Base-by-base conservation (phyloP, 2,113 vertebrate species). In the Actinemys pallida region DNA sequence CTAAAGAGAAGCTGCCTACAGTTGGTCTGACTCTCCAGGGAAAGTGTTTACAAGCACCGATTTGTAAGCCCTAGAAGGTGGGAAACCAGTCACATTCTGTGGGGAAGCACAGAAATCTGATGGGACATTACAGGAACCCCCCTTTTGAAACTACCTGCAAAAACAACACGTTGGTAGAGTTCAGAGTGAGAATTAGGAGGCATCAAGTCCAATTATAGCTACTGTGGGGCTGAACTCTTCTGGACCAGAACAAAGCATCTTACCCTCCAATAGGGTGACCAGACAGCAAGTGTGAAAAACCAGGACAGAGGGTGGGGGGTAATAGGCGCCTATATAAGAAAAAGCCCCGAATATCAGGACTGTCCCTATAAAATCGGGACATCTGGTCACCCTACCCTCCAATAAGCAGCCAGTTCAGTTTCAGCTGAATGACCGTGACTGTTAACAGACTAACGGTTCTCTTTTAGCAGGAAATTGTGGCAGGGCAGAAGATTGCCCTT, bases 171-270 rank as follows among this genome's bases (percentile, higher is more conserved):
- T 50, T 31, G 75, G 42, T 35, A 86, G 13, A 50, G 83, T 95
- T 84, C 65, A 20, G 4, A 39, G 65, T n/a, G 65, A 72, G n/a
- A 69, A 88, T 5, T 31, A 89, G 81, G 65, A 89, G 16, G 16
- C 35, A 65, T 85, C 12, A 94, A 89, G 49, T 75, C 39, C 78
- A 95, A 53, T 42, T 50, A 85, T 24, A 0, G 1, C 47, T 95
- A 86, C 83, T 92, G 25, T 39, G 24, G 10, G n/a, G 35, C 65
- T 82, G 80, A 54, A 83, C 79, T 88, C 57, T 50, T 89, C 81
- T 83, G 81, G 93, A 88, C 52, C 45, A 54, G 59, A 95, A 89
- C 47, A 83, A 90, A 97, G 84, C 72, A 90, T 47, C 53, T 92
- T 56, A 57, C 47, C 27, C 93, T 90, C 50, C 81, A 81, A 31